A percentile compares a stretch with the other conserved stretches of the same genome.
These are phyloP conservation scores for Scophthalmus maximus DNA, from an alignment of 2,113 vertebrate genomes.

Conservation along the genomic window DNA sequence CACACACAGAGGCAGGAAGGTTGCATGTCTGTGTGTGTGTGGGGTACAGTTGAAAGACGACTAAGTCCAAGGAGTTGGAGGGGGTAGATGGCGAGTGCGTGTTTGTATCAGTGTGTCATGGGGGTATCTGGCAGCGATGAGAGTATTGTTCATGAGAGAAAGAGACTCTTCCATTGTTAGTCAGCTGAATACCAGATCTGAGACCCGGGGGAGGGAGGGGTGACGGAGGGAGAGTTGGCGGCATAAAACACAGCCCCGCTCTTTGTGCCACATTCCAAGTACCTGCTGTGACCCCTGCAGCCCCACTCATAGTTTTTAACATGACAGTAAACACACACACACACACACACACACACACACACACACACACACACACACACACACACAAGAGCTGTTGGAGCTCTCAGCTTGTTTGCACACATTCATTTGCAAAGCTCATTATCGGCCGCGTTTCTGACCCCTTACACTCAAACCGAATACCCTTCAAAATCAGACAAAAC, in stretches of 20 bases:
- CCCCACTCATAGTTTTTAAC: background rate
- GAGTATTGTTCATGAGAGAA: conserved; percentile 65
- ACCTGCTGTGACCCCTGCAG: conserved; percentile 62
- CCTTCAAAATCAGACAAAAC: background rate
- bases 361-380: conserved; percentile 1
- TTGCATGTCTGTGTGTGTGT: conserved; percentile 1
- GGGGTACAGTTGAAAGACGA: conserved; percentile 11
- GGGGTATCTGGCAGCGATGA: conserved; percentile 45
- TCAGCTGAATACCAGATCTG: conserved; percentile 54
- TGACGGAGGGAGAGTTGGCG: conserved; percentile 50
- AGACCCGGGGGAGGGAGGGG: conserved; percentile 16
- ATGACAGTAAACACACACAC: conserved; percentile 34
- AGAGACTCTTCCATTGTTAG: conserved; percentile 67
- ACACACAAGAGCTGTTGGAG: conserved; percentile 9
- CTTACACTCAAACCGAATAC: background rate
- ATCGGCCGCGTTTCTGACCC: background rate
- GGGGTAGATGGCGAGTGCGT: conserved; percentile 20
- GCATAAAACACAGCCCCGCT: conserved; percentile 60
- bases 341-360: conserved; percentile 1
- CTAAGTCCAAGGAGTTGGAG: conserved; percentile 2
- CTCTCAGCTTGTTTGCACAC: background rate
- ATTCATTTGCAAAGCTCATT: background rate
- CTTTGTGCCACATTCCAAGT: conserved; percentile 63
- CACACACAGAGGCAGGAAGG: conserved; percentile 8
- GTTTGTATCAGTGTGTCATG: conserved; percentile 34